Base-by-base conservation (phyloP, 2,888 invertebrate genomes). In the Dysmachus trigonus region DNA sequence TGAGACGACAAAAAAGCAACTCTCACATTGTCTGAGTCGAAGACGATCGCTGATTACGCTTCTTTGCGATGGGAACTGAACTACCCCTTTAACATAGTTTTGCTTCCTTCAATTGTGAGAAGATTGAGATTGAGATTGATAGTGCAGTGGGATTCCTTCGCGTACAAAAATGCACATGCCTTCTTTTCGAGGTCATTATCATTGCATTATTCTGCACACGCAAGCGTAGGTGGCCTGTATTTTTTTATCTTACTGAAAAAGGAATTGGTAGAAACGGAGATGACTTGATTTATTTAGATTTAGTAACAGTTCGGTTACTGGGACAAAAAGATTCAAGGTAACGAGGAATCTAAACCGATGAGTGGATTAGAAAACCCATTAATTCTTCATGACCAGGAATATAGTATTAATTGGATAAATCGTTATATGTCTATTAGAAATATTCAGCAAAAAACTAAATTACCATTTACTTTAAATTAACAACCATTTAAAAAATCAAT, bases 41-140 rank as follows among this genome's bases (percentile, higher is more conserved):
- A 62, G 62, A 62, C 62, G 62, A 62, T 62, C 62, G 27, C 27
- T 22, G 62, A 62, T 62, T 62, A 62, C 62, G 62, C 62, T 62
- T 62, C 33, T 81, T 53, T 51, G 47, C 31, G 53, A 22, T 81
- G 81, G 62, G 81, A 81, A 81, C 33, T 53, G 81, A 81, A 81
- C 33, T 53, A 81, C 62, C 51, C 81, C 62, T 81, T 81, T 81
- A 81, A 81, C 81, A 51, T 53, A 81, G 33, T 81, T 81, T 53
- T 62, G 38, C 53, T 62, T 51, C 62, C 62, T 81, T 33, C 53
- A 81, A 62, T 81, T 81, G 53, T 81, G 81, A 53, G 81, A 81
- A 81, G 33, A 31, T n/a, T 33, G 62, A 22, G 7, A 62, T 62
- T 62, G 62, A 81, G 33, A 31, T n/a, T 33, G 62, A 22, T 22